Percentiles rank a stretch among this genome's conserved stretches.
phyloP scores from a whole-genome alignment of 2,888 invertebrate species.

The Sicus ferrugineus region DNA sequence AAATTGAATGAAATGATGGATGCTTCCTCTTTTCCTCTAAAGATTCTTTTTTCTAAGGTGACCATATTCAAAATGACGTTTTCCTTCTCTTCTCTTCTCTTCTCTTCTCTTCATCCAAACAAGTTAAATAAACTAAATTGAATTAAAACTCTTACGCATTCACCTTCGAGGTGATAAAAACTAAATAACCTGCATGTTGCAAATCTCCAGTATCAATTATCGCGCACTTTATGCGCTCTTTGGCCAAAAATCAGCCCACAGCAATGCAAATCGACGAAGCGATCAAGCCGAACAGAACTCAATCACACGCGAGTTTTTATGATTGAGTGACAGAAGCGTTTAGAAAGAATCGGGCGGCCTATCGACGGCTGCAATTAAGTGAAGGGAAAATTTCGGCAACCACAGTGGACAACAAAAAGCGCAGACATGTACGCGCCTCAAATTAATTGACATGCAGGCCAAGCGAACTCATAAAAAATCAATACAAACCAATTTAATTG shows the following conservation, averaged over 20 bases:
- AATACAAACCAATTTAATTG: background rate
- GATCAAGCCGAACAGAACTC: background rate
- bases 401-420: background rate
- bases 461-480: background rate
- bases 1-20: too few species aligned
- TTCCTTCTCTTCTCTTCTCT: too few species aligned
- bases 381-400: background rate
- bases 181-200: too few species aligned
- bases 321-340: background rate
- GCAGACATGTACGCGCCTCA: background rate
- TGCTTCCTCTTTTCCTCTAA: too few species aligned
- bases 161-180: too few species aligned
- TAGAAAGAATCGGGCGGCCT: background rate
- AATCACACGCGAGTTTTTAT: background rate
- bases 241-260: background rate
- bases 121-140: too few species aligned
- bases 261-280: background rate
- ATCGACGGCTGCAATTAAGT: background rate
- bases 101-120: too few species aligned
- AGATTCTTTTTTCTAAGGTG: too few species aligned
- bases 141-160: background rate
- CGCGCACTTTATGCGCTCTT: background rate
- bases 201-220: too few species aligned
- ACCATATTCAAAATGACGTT: too few species aligned
- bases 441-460: background rate